Evolutionary conservation across 2,113 vertebrate species (phyloP).

Genomic region (Romanogobio albipinnatus): DNA sequence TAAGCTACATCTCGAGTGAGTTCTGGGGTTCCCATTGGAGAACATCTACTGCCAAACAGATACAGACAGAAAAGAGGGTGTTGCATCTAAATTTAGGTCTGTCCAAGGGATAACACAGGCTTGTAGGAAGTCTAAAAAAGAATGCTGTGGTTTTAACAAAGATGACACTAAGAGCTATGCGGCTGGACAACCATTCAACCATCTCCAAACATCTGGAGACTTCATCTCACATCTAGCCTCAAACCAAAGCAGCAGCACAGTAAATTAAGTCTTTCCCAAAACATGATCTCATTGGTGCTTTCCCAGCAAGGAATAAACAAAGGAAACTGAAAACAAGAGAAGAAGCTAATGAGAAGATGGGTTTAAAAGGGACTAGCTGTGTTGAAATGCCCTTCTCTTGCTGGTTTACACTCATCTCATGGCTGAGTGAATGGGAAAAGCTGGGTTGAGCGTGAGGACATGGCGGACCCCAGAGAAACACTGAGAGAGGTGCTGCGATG

Average conservation of each 20-base stretch:
- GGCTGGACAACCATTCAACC: conserved; percentile 6
- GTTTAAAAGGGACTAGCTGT: conserved; percentile 47
- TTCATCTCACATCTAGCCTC: conserved; percentile 25
- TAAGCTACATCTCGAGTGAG: conserved; percentile 43
- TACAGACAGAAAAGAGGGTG: not conserved
- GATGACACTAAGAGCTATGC: not conserved
- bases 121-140: not conserved
- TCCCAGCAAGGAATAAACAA: conserved; percentile 19
- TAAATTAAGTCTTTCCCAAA: not conserved
- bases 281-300: not conserved
- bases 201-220: conserved; percentile 4
- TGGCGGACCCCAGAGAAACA: conserved; percentile 76
- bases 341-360: conserved; percentile 14
- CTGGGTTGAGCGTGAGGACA: conserved; percentile 62
- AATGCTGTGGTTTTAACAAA: not conserved
- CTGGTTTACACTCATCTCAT: conserved; percentile 45
- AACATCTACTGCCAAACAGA: conserved; percentile 3
- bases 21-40: conserved; percentile 35
- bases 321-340: conserved; percentile 22
- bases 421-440: conserved; percentile 44
- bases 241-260: conserved; percentile 30
- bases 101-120: conserved; percentile 29
- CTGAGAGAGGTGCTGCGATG: conserved; percentile 78
- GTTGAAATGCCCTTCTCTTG: conserved; percentile 47
- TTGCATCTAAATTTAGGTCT: not conserved